Conservation (phyloP, 2,797 vertebrate species). For the Scarus forsteni region DNA sequence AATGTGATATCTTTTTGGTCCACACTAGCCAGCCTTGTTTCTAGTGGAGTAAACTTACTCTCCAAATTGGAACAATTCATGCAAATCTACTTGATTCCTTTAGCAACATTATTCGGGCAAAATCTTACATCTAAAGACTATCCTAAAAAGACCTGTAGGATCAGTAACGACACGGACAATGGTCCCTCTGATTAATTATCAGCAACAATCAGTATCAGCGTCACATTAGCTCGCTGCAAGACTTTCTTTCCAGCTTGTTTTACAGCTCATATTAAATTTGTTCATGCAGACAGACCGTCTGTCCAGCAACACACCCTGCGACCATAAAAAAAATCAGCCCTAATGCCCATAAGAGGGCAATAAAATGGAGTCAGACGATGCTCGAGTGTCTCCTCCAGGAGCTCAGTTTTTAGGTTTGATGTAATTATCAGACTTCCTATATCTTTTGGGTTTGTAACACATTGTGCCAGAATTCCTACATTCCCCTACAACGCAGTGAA, state of each 20-base stretch:
- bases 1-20: too few species aligned
- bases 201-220: slow-evolving; percentile 30
- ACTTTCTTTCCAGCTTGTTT: slow-evolving; percentile 35
- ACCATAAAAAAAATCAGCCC: slow-evolving; percentile 40
- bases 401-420: slow-evolving; percentile 29
- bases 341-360: slow-evolving; percentile 45
- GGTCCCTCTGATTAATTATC: slow-evolving; percentile 14
- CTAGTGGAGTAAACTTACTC: too few species aligned
- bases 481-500: not conserved
- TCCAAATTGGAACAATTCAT: too few species aligned
- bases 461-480: too few species aligned
- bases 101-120: too few species aligned
- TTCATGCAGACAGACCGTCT: slow-evolving; percentile 55
- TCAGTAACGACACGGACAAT: slow-evolving; percentile 11
- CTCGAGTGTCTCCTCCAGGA: slow-evolving; percentile 19
- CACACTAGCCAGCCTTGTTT: too few species aligned
- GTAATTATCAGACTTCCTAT: slow-evolving; percentile 30
- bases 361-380: slow-evolving; percentile 22
- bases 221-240: slow-evolving; percentile 23
- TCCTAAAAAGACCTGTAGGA: not conserved
- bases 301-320: slow-evolving; percentile 32
- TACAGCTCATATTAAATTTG: slow-evolving; percentile 42
- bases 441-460: not conserved
- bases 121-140: not conserved
- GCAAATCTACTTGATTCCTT: too few species aligned